phyloP scores from a whole-genome alignment of 2,888 invertebrate species.

The Pedicia rivosa region DNA sequence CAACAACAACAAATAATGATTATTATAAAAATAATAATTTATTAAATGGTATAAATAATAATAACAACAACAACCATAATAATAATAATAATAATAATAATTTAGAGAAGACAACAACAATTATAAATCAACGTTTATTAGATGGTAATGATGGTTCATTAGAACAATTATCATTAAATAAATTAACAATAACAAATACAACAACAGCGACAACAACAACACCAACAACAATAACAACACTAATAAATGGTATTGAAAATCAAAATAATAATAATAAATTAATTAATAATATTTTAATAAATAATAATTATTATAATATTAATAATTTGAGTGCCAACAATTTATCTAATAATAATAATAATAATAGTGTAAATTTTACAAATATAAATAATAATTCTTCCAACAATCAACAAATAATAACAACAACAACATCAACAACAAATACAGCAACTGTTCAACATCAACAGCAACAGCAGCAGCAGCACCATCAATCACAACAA shows the following conservation, averaged over 20 bases:
- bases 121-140: background rate
- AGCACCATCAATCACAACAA: slow-evolving; percentile 8
- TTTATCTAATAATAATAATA: slow-evolving; percentile 1
- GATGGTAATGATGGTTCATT: too few species aligned
- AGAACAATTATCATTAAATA: too few species aligned
- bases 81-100: background rate
- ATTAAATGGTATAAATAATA: background rate
- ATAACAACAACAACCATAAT: slow-evolving; percentile 2
- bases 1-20: background rate
- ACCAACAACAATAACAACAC: slow-evolving; percentile 8
- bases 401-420: background rate
- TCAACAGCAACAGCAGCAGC: slow-evolving; percentile 1
- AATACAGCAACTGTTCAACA: background rate
- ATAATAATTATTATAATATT: background rate
- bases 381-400: background rate
- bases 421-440: too few species aligned
- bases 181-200: background rate
- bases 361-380: background rate
- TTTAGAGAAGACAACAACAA: background rate
- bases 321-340: background rate
- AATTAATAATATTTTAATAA: background rate
- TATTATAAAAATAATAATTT: background rate
- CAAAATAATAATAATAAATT: slow-evolving; percentile 3
- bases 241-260: slow-evolving; percentile 7
- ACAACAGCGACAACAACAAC: slow-evolving; percentile 1